Percentiles rank a stretch among this genome's conserved stretches.
phyloP scores from a whole-genome alignment of 2,888 invertebrate species.

The Nomada hirtipes region DNA sequence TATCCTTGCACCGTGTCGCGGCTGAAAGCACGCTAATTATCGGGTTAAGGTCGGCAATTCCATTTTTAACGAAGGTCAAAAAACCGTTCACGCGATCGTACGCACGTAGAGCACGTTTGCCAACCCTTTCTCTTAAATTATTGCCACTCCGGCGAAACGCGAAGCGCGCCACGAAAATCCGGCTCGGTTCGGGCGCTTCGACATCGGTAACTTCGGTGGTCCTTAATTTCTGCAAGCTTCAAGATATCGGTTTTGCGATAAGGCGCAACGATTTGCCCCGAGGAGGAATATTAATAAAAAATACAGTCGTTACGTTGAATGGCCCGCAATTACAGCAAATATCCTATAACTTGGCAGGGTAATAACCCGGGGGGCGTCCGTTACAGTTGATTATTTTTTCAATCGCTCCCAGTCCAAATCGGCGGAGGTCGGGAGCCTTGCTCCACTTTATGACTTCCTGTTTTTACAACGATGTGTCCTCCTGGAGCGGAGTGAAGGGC shows the following conservation, averaged over 20 bases:
- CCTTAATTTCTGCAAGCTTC: too few relatives aligned
- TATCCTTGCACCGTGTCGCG: conserved; percentile 62
- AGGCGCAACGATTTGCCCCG: too few relatives aligned
- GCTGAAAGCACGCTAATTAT: conserved; percentile 68
- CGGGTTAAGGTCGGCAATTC: conserved; percentile 69
- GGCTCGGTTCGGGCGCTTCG: too few relatives aligned
- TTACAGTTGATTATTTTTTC: background rate
- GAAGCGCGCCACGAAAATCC: too few relatives aligned
- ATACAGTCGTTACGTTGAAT: too few relatives aligned
- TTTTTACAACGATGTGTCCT: background rate
- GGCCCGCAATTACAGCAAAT: background rate
- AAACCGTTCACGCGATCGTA: conserved; percentile 19
- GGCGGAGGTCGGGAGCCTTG: background rate
- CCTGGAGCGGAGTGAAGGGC: background rate
- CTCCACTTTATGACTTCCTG: conserved; percentile 5
- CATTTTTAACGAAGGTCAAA: conserved; percentile 68
- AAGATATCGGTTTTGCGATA: too few relatives aligned
- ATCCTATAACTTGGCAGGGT: background rate
- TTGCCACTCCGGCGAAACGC: too few relatives aligned
- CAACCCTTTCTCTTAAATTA: background rate
- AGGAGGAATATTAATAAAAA: too few relatives aligned
- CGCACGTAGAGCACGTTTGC: background rate
- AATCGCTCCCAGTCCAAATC: background rate
- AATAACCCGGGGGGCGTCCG: background rate
- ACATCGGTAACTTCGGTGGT: too few relatives aligned